These are phyloP conservation scores for Andricus curvator DNA, from an alignment of 2,888 invertebrate genomes.

Conservation along the genomic window DNA sequence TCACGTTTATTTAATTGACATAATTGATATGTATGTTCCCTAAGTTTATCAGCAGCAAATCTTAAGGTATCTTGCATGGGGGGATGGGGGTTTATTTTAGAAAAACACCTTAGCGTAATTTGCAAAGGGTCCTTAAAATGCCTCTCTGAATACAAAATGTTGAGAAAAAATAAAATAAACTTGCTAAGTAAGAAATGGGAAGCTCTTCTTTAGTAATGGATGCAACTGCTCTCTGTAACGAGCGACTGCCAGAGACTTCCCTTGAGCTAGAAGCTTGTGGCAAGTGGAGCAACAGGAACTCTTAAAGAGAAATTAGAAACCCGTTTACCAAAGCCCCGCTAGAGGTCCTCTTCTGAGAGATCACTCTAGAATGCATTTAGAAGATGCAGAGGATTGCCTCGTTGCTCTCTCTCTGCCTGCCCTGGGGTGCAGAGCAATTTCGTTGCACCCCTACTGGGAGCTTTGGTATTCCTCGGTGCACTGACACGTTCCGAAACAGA, in stretches of 20 bases:
- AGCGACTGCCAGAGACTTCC: neutral
- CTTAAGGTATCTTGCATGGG: no score
- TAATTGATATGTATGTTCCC: no score
- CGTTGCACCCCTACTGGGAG: constrained; percentile 2
- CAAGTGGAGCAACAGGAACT: constrained; percentile 30
- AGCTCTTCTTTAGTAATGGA: neutral
- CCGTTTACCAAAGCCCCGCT: constrained; percentile 22
- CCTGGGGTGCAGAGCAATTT: constrained; percentile 36
- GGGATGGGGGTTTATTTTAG: no score
- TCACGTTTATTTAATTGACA: no score
- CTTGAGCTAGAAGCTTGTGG: constrained; percentile 10
- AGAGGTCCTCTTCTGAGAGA: constrained; percentile 26
- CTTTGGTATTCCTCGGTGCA: constrained; percentile 7
- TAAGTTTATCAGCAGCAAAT: no score
- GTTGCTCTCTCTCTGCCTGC: constrained; percentile 19
- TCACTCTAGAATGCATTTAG: constrained; percentile 38
- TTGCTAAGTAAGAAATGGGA: neutral
- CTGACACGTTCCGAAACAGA: constrained; percentile 12
- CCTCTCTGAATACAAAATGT: neutral
- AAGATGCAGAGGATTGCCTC: constrained; percentile 33
- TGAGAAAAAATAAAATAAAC: neutral
- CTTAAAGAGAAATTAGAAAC: constrained; percentile 37
- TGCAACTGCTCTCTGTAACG: constrained; percentile 6
- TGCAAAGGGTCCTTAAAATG: no score
- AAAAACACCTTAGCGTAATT: no score